Conservation (phyloP, 2,113 vertebrate species). For the Globicephala melas region DNA sequence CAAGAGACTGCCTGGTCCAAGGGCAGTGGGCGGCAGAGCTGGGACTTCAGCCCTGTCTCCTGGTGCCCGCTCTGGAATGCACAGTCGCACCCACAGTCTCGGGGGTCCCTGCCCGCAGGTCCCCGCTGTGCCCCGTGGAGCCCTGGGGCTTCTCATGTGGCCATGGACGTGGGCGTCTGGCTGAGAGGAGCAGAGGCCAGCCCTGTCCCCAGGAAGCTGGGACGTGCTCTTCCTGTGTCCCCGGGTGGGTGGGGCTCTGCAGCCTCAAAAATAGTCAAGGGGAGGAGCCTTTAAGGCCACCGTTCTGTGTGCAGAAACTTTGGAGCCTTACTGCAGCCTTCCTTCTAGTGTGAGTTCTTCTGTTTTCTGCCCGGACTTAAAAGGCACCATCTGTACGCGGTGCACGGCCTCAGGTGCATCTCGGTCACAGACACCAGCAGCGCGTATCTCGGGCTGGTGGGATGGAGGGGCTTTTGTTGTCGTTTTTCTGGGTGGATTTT, state of each 20-base stretch:
- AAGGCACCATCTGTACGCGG: rapidly evolving
- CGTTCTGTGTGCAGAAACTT: rapidly evolving
- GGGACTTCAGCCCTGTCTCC: rapidly evolving
- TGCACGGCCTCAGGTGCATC: rapidly evolving
- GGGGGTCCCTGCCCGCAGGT: no score
- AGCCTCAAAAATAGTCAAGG: rapidly evolving
- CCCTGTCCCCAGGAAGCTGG: rapidly evolving
- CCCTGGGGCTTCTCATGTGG: rapidly evolving
- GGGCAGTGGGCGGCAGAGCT: neutral
- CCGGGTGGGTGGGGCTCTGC: rapidly evolving
- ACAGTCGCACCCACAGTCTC: rapidly evolving
- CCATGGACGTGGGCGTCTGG: rapidly evolving
- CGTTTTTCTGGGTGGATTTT: neutral
- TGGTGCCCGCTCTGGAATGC: no score
- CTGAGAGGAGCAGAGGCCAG: neutral
- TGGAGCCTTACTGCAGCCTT: rapidly evolving
- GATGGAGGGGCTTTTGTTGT: rapidly evolving
- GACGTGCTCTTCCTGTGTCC: rapidly evolving
- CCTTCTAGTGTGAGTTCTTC: rapidly evolving
- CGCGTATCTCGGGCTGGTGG: rapidly evolving
- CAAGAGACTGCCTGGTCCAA: rapidly evolving
- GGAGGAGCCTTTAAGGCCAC: rapidly evolving
- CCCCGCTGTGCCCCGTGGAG: neutral
- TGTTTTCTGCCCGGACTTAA: rapidly evolving
- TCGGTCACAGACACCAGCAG: rapidly evolving